A percentile compares a stretch with the other conserved stretches of the same genome.
Conservation (phyloP, 2,888 invertebrate species). For the Mesorhabditis belari region DNA sequence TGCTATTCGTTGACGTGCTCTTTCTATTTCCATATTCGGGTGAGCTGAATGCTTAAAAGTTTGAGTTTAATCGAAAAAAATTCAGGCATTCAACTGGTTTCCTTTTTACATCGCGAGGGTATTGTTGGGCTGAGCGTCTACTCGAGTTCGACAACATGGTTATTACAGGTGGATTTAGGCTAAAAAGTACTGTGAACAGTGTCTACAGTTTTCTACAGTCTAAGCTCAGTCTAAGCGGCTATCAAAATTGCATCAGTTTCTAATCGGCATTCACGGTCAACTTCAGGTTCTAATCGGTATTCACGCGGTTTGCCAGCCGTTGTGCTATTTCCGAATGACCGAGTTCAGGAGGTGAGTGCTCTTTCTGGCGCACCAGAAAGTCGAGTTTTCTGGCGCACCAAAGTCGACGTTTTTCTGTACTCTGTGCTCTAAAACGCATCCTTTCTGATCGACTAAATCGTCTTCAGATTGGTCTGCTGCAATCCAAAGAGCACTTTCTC, state of each 20-base stretch:
- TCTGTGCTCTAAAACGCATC: no score
- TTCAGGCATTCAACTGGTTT: constrained; percentile 34
- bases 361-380: no score
- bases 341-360: constrained; percentile 42
- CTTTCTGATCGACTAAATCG: no score
- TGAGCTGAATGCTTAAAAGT: constrained; percentile 3
- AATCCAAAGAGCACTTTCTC: background rate
- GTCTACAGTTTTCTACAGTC: background rate
- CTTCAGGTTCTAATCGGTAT: constrained; percentile 50
- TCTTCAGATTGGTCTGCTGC: background rate
- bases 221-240: background rate
- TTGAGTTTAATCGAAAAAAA: background rate
- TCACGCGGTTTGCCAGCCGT: constrained; percentile 52
- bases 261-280: background rate
- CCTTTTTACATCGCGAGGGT: constrained; percentile 47
- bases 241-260: background rate
- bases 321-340: constrained; percentile 51
- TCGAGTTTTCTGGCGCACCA: background rate
- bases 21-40: constrained; percentile 51
- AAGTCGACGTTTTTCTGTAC: no score
- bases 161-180: constrained; percentile 39
- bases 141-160: constrained; percentile 44
- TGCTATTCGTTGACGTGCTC: constrained; percentile 49
- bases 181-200: background rate
- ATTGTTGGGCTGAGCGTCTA: constrained; percentile 31